phyloP scores from a whole-genome alignment of 2,113 vertebrate genomes.

The Alaudala cheleensis region DNA sequence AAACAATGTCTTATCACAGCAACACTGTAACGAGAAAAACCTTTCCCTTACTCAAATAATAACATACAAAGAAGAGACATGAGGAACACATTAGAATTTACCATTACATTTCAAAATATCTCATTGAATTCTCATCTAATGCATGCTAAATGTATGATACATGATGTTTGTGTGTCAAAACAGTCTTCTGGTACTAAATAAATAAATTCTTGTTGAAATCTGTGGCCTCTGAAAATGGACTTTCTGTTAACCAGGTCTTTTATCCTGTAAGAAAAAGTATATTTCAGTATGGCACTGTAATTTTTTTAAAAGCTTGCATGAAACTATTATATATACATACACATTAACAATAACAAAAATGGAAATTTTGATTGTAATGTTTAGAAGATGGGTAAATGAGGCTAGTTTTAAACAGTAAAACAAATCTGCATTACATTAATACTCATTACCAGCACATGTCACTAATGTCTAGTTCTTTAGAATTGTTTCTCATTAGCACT shows the following conservation, averaged over 20 bases:
- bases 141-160: background rate
- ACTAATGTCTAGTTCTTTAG: background rate
- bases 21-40: background rate
- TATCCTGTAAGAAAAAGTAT: background rate
- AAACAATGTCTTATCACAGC: background rate
- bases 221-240: background rate
- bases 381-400: background rate
- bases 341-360: background rate
- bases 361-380: background rate
- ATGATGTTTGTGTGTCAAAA: background rate
- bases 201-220: background rate
- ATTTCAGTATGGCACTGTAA: background rate
- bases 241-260: background rate
- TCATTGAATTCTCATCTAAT: background rate
- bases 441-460: background rate
- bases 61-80: background rate
- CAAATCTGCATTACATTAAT: background rate
- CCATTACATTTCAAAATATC: background rate
- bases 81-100: background rate
- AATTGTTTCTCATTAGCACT: background rate
- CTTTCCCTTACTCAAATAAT: background rate
- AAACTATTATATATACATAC: background rate
- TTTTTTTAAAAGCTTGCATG: background rate
- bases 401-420: background rate
- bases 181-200: background rate